These are phyloP conservation scores for Philopedon plagiatum DNA, from an alignment of 2,888 invertebrate species.

Conservation along the genomic window DNA sequence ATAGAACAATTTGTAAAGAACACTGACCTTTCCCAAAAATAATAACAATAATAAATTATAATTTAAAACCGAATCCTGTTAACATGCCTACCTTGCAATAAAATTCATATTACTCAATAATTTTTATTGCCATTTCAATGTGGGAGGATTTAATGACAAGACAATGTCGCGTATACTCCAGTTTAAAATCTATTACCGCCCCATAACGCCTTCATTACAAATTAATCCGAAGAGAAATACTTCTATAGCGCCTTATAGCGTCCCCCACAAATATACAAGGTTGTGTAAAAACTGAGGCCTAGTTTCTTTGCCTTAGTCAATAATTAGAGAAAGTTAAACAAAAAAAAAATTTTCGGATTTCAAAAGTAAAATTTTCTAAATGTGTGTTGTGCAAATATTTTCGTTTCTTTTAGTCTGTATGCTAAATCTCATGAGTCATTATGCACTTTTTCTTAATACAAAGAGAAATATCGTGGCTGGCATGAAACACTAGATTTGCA, in stretches of 20 bases:
- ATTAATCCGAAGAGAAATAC: background rate
- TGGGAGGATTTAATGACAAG: constrained; percentile 42
- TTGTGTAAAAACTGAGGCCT: background rate
- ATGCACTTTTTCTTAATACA: background rate
- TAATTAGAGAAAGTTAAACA: too few relatives aligned
- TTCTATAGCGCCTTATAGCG: background rate
- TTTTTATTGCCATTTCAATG: constrained; percentile 22
- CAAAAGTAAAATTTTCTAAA: too few relatives aligned
- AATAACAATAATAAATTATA: background rate
- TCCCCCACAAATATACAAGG: constrained; percentile 8
- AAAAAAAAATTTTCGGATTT: too few relatives aligned
- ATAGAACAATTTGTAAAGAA: background rate
- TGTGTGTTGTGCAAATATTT: too few relatives aligned
- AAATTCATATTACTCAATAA: constrained; percentile 17
- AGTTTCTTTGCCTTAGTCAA: background rate
- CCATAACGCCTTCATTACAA: constrained; percentile 22
- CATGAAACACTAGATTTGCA: background rate
- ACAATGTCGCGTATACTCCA: constrained; percentile 37
- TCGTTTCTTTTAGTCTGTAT: too few relatives aligned
- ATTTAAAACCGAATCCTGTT: background rate
- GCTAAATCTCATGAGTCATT: too few relatives aligned
- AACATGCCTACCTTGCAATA: constrained; percentile 16
- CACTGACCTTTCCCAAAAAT: background rate
- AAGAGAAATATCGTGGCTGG: too few relatives aligned
- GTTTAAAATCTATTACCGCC: constrained; percentile 34